These are phyloP conservation scores for Acanthornis magna DNA, from an alignment of 2,797 vertebrate genomes.

Conservation along the genomic window DNA sequence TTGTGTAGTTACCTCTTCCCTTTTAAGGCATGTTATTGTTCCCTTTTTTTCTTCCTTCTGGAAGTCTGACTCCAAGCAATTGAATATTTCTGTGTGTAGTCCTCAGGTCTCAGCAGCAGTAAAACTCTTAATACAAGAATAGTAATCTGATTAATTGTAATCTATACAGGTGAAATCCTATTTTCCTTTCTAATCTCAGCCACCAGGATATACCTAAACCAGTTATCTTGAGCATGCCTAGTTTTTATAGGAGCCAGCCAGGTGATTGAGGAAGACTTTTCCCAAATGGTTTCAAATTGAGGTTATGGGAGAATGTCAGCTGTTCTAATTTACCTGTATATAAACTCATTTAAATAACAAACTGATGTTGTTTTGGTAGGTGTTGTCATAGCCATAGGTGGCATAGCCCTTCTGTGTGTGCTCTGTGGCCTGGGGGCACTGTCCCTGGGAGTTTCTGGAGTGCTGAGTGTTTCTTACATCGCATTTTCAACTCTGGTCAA, in stretches of 20 bases:
- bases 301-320: neutral
- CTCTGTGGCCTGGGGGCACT: slow-evolving; percentile 76
- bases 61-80: neutral
- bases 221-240: neutral
- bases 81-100: neutral
- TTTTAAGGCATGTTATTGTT: neutral
- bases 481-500: slow-evolving; percentile 70
- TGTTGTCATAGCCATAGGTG: slow-evolving; percentile 76
- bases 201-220: neutral
- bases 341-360: neutral
- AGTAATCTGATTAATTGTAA: slow-evolving; percentile 23
- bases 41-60: neutral
- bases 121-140: neutral
- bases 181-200: neutral
- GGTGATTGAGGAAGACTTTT: neutral
- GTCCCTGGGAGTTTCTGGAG: slow-evolving; percentile 72
- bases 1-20: neutral
- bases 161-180: neutral
- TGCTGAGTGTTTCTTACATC: slow-evolving; percentile 67
- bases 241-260: neutral
- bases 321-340: neutral
- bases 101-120: neutral
- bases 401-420: slow-evolving; percentile 75
- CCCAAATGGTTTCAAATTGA: neutral
- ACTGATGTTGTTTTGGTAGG: slow-evolving; percentile 53